Conservation (phyloP, 2,113 vertebrate species). For the Cygnus buccinator region DNA sequence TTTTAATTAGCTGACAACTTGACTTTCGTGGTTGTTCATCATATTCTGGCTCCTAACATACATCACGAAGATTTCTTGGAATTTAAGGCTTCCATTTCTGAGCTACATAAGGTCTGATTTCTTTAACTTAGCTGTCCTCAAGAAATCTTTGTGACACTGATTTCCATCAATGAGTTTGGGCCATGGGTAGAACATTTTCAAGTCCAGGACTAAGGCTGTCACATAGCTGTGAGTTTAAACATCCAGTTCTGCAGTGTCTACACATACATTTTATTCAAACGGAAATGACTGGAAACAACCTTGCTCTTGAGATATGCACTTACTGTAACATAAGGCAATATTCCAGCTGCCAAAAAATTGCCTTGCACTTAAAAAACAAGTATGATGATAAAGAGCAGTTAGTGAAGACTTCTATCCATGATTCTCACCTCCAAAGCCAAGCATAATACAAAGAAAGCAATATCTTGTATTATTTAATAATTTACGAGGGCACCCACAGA, state of each 20-base stretch:
- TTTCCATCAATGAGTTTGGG: background rate
- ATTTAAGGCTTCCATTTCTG: background rate
- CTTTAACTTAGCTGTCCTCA: background rate
- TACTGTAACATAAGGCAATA: background rate
- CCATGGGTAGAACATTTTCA: background rate
- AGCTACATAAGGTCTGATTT: background rate
- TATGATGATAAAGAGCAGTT: background rate
- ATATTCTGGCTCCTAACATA: background rate
- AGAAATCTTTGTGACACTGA: background rate
- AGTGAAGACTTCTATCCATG: background rate
- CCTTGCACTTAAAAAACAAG: background rate
- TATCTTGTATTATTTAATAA: background rate
- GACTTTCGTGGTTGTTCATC: background rate
- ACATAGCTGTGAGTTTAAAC: background rate
- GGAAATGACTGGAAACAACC: background rate
- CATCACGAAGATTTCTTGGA: background rate
- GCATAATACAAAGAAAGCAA: background rate
- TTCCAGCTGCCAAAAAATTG: background rate
- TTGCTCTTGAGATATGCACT: background rate
- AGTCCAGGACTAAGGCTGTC: background rate
- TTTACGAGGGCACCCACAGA: background rate
- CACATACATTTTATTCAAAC: background rate
- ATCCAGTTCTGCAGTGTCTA: background rate
- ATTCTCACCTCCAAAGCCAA: background rate
- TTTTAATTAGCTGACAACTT: background rate